Base-by-base conservation (phyloP, 2,888 invertebrate species). In the Empis stercorea region DNA sequence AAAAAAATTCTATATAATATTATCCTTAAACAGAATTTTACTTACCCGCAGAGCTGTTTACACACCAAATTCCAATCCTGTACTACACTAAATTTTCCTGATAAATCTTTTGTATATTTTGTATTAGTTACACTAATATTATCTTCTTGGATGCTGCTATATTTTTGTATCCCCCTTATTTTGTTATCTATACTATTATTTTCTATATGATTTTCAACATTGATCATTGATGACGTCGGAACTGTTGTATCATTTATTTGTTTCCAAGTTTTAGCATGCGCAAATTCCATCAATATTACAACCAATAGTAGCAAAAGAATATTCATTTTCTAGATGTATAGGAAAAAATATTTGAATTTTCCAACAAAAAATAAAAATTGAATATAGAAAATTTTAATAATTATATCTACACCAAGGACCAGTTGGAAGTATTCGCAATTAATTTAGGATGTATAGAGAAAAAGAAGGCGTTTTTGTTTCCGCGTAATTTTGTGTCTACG, bases 11-110 rank as follows among this genome's bases (percentile, higher is more conserved):
- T 40, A 1, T n/a, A n/a, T 40, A 14, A 23, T 23, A 14, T 40
- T 40, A n/a, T n/a, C n/a, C n/a, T 38, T 38, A 15, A 10, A 16
- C n/a, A 4, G 13, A 5, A n/a, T n/a, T n/a, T n/a, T 14, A 67
- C 70, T 69, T 64, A 70, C 69, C 69, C 66, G 64, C 68, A 70
- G 65, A 70, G 69, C 63, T 70, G 64, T 64, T 64, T 60, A 60
- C 69, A 69, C 62, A 67, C 63, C 64, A 64, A 64, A 63, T 63
- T 66, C 67, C 67, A 70, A 62, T 68, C 63, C 61, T 65, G 64
- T 59, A 70, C 69, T 70, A 64, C 63, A 56, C 64, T 66, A 52
- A 61, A 56, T 57, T 57, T 39, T 52, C 45, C 50, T 36, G 44
- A 14, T 11, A 42, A 41, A 48, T 44, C 41, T 37, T 27, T 32